phyloP scores from a whole-genome alignment of 2,113 vertebrate genomes.

The Accipiter cooperii region DNA sequence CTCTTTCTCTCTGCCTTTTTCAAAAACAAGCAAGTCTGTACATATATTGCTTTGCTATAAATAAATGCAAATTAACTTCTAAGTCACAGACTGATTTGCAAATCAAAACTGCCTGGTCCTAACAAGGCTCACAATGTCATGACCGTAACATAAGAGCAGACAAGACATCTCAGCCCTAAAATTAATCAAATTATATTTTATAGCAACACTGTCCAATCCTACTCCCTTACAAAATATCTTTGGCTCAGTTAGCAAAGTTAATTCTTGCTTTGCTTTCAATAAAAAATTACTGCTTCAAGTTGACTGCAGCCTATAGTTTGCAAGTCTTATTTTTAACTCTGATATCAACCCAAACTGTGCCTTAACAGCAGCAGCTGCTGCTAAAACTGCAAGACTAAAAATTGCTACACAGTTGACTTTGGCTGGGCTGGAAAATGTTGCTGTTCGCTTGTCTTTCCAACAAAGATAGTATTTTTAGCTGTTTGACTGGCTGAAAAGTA shows the following conservation, averaged over 20 bases:
- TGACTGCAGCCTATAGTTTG: conserved; percentile 35
- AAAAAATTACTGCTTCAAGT: conserved; percentile 14
- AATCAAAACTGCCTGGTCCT: conserved; percentile 9
- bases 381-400: conserved; percentile 59
- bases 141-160: not conserved
- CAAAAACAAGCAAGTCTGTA: conserved; percentile 36
- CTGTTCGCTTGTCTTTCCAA: conserved; percentile 1
- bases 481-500: not conserved
- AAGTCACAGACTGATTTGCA: conserved; percentile 22
- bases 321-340: conserved; percentile 62
- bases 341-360: conserved; percentile 59
- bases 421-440: conserved; percentile 32
- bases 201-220: not conserved
- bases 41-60: conserved; percentile 35
- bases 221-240: not conserved
- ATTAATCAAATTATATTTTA: not conserved
- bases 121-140: not conserved
- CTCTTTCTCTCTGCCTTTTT: conserved; percentile 1
- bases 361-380: conserved; percentile 59
- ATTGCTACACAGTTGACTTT: conserved; percentile 51
- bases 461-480: conserved; percentile 38
- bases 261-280: conserved; percentile 34
- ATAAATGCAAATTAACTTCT: conserved; percentile 32
- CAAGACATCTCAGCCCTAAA: not conserved
- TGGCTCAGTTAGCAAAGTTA: conserved; percentile 2